A percentile compares a stretch with the other conserved stretches of the same genome.
Evolutionary conservation across 2,797 vertebrate species (phyloP).

Genomic region (Spinus olivaceus): DNA sequence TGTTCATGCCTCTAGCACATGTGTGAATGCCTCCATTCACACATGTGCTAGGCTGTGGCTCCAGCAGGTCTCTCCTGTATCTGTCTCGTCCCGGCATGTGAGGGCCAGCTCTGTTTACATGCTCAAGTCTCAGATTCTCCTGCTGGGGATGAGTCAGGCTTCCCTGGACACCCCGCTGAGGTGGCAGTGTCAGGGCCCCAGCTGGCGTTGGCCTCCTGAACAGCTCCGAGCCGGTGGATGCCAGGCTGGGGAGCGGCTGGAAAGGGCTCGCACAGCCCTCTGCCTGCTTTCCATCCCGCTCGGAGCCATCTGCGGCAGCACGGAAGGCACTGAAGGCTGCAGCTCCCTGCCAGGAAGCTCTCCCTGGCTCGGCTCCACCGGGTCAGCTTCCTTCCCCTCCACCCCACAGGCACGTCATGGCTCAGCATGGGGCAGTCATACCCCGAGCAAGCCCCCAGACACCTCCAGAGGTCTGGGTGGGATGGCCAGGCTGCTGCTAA

Average conservation of each 20-base stretch:
- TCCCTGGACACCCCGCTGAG: background rate
- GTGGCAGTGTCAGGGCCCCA: background rate
- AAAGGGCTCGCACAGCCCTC: background rate
- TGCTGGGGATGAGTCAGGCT: constrained; percentile 19
- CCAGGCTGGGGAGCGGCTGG: background rate
- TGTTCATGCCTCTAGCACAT: background rate
- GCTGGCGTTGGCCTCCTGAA: background rate
- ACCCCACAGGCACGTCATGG: background rate
- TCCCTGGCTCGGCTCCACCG: background rate
- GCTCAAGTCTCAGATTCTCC: background rate
- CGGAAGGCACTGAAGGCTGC: background rate
- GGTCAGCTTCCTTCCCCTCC: constrained; percentile 22
- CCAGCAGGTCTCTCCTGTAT: background rate
- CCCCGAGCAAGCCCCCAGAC: background rate
- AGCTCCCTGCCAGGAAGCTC: constrained; percentile 19
- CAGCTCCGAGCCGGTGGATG: background rate
- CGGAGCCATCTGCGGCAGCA: background rate
- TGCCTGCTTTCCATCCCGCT: background rate
- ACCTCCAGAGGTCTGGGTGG: rapidly evolving
- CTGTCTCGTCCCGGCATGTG: background rate
- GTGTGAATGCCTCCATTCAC: background rate
- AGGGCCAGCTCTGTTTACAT: background rate
- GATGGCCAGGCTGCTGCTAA: background rate
- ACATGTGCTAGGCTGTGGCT: background rate
- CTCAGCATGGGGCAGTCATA: background rate